phyloP scores from a whole-genome alignment of 2,797 vertebrate species.

The Falco cherrug region DNA sequence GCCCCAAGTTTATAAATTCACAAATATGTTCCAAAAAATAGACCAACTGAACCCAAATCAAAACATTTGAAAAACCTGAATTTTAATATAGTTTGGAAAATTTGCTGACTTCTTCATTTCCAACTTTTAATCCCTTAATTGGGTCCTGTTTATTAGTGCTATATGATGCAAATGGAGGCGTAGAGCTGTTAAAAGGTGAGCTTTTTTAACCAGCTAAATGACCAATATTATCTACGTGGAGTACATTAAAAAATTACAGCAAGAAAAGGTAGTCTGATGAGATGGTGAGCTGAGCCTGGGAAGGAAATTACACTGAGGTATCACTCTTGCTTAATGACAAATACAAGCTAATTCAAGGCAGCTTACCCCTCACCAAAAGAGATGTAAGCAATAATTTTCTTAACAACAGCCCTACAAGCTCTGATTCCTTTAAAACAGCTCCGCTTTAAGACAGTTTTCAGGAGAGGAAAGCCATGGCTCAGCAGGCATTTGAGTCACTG shows the following conservation, averaged over 20 bases:
- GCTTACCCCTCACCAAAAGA: background rate
- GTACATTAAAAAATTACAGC: background rate
- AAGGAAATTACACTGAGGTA: background rate
- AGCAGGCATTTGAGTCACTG: background rate
- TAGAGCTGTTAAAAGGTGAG: background rate
- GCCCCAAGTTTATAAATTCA: background rate
- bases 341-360: background rate
- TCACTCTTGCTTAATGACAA: background rate
- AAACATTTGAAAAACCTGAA: background rate
- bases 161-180: background rate
- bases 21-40: background rate
- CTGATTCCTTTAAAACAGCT: background rate
- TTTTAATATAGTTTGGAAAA: background rate
- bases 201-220: background rate
- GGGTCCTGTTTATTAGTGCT: background rate
- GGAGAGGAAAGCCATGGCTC: background rate
- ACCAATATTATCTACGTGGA: background rate
- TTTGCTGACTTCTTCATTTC: background rate
- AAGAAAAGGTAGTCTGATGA: background rate
- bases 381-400: background rate
- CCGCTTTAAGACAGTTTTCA: background rate
- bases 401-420: background rate
- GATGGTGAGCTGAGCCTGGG: background rate
- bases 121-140: background rate
- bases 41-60: background rate